A percentile compares a stretch with the other conserved stretches of the same genome.
phyloP scores from a whole-genome alignment of 2,888 invertebrate species.

The Drosophila engyochracea region DNA sequence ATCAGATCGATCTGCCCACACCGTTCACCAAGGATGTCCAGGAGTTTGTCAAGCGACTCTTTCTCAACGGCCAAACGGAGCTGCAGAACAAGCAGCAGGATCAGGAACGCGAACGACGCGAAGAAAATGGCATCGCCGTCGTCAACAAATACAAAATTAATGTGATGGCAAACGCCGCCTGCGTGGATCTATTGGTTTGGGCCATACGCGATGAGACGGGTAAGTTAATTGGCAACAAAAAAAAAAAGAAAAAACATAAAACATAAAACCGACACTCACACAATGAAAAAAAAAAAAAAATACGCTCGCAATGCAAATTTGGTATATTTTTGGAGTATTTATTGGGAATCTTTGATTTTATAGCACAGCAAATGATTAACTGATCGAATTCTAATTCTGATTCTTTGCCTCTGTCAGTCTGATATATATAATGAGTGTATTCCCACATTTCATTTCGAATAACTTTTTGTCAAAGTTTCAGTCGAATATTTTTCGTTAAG shows the following conservation, averaged over 20 bases:
- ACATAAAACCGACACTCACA: background rate
- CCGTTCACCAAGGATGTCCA: constrained; percentile 97
- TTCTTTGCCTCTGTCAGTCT: background rate
- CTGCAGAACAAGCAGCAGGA: constrained; percentile 94
- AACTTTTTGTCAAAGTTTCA: background rate
- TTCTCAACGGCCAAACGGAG: constrained; percentile 96
- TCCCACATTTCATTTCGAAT: background rate
- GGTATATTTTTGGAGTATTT: background rate
- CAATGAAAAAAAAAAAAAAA: background rate
- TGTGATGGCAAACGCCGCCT: constrained; percentile 98
- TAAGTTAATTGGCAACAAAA: constrained; percentile 83
- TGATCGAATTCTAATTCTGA: background rate
- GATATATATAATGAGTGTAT: background rate
- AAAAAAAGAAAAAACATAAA: background rate
- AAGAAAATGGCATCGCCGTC: constrained; percentile 89
- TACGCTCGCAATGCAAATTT: background rate
- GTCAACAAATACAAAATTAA: constrained; percentile 97
- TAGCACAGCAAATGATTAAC: background rate
- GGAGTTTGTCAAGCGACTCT: constrained; percentile 95
- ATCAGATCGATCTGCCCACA: constrained; percentile 94
- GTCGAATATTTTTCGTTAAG: no score
- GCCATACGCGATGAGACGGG: constrained; percentile 98
- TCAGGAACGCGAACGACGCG: constrained; percentile 93
- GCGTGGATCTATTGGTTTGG: constrained; percentile 99
- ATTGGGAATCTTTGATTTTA: background rate